Evolutionary conservation across 2,888 invertebrate species (phyloP).

Genomic region (Itoplectis maculator): DNA sequence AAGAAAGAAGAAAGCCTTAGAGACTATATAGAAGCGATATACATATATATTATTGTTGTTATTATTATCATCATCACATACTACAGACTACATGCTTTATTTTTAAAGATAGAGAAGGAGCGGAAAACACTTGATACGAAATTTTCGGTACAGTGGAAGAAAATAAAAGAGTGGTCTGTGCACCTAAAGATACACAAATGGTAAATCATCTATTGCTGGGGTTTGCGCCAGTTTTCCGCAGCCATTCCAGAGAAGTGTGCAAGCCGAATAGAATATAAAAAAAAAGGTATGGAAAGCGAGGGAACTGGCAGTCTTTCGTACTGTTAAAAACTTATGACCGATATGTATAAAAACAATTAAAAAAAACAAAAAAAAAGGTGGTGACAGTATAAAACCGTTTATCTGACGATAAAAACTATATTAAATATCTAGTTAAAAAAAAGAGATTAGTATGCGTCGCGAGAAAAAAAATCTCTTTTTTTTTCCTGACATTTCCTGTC

Average conservation of each 20-base stretch:
- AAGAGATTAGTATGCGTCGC: constrained; percentile 67
- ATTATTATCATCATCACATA: constrained; percentile 45
- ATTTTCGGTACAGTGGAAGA: constrained; percentile 34
- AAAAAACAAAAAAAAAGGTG: constrained; percentile 69
- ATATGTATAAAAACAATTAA: constrained; percentile 41
- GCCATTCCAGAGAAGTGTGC: not conserved
- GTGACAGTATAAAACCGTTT: constrained; percentile 68
- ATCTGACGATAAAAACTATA: constrained; percentile 72
- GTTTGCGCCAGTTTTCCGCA: constrained; percentile 16
- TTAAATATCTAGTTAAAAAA: constrained; percentile 70
- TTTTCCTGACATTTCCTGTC: constrained; percentile 59
- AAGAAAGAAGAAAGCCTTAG: constrained; percentile 30
- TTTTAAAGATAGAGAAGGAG: constrained; percentile 39
- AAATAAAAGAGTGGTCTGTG: constrained; percentile 15
- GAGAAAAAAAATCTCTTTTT: constrained; percentile 31
- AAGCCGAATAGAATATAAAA: not conserved
- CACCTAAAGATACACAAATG: constrained; percentile 10
- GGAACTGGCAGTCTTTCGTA: constrained; percentile 33
- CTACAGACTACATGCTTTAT: constrained; percentile 51
- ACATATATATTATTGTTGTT: constrained; percentile 48
- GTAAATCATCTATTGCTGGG: not conserved
- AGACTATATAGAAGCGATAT: constrained; percentile 55
- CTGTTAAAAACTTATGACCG: constrained; percentile 34
- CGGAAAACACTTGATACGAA: constrained; percentile 40
- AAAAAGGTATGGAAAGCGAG: constrained; percentile 19